phyloP scores from a whole-genome alignment of 23 tunicate species.

The Styela clava region DNA sequence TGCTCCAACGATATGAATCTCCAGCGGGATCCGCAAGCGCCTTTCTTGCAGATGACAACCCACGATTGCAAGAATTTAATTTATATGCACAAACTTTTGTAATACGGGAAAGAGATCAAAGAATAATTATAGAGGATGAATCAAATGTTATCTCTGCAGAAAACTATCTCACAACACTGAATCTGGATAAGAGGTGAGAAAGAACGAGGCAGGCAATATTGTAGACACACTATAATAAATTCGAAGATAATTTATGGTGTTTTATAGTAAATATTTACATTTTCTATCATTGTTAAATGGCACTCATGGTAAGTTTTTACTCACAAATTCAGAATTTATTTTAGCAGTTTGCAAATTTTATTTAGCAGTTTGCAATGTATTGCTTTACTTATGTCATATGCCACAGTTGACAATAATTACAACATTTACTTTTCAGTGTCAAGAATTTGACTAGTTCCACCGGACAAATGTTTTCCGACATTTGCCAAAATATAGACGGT shows the following conservation, averaged over 20 bases:
- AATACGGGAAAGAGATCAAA: neutral
- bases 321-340: no score
- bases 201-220: no score
- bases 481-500: neutral
- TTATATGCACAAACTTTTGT: neutral
- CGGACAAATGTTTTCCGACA: neutral
- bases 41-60: slow-evolving; percentile 3
- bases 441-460: slow-evolving; percentile 4
- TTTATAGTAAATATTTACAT: no score
- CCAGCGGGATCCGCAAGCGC: neutral
- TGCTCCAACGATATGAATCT: slow-evolving; percentile 8
- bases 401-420: no score
- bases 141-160: neutral
- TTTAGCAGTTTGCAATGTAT: no score
- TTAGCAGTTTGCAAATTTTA: no score
- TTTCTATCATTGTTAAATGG: no score
- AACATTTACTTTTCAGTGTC: neutral
- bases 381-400: no score
- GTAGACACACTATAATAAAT: no score
- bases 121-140: neutral
- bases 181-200: neutral
- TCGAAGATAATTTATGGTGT: no score
- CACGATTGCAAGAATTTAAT: neutral
- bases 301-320: no score
- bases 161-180: neutral